Base-by-base conservation (phyloP, 2,888 invertebrate genomes). In the Malthinus flaveolus region DNA sequence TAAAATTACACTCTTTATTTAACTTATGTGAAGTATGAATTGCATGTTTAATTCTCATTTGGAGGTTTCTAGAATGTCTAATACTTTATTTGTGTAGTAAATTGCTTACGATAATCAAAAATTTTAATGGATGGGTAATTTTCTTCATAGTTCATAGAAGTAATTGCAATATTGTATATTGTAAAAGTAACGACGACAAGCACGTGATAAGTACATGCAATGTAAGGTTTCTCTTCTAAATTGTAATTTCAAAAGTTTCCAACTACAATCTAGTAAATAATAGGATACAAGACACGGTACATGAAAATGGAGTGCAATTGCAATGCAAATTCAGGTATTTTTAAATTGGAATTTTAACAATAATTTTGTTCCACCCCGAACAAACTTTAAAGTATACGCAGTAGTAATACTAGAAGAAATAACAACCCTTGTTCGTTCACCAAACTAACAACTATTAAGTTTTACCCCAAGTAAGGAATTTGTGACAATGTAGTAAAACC, bases 401-500 rank as follows among this genome's bases (percentile, higher is more conserved):
- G 39, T 23, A 42, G 15, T 15, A 11, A 42, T 42, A 42, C 15
- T 42, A n/a, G 39, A 54, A 35, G 45, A 31, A 52, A 47, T 32
- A 35, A 23, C 11, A 32, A 34, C 49, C 49, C 23, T 11, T 55
- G 55, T 55, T 44, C 48, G 15, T 55, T 36, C 48, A 32, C 23
- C 56, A 49, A 49, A 49, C 45, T 36, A 44, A 47, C 45, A 45
- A 36, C 56, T 50, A 56, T 56, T 56, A 56, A 56, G 56, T 46
- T 56, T 32, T 42, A 45, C 44, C 59, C 49, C 44, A 45, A 56
- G 49, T 48, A 52, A 52, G 56, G 56, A 60, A 61, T 57, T 54
- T 49, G 61, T 57, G 57, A 61, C 61, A 57, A 57, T 57, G 53
- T 54, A 61, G 49, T 57, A 57, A 42, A 59, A 57, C 53, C 50